Conservation (phyloP, 2,797 vertebrate genomes). For the Salarias fasciatus region DNA sequence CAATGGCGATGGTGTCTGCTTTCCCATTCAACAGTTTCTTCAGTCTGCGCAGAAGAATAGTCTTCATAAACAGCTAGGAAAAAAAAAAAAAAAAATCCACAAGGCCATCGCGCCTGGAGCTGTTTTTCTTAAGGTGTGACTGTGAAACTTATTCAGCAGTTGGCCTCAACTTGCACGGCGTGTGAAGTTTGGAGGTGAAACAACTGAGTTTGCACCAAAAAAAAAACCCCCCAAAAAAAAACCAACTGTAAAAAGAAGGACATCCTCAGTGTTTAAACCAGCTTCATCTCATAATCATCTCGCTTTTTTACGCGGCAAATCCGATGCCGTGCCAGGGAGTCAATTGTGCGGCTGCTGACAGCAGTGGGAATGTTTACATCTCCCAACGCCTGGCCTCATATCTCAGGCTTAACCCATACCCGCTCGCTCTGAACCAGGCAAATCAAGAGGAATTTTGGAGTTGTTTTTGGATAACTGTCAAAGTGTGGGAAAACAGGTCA, state of each 20-base stretch:
- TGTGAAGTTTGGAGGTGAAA: conserved; percentile 16
- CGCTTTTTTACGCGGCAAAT: conserved; percentile 30
- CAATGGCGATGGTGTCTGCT: conserved; percentile 76
- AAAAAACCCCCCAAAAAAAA: too few relatives aligned
- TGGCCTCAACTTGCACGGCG: conserved; percentile 25
- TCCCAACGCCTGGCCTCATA: conserved; percentile 74
- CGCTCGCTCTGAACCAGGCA: conserved; percentile 57
- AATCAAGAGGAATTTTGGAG: conserved; percentile 80
- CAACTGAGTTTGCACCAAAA: conserved; percentile 4
- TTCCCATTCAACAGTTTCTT: conserved; percentile 70
- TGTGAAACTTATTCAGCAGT: conserved; percentile 34
- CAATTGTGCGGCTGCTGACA: conserved; percentile 67
- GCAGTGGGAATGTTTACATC: conserved; percentile 76
- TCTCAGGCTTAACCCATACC: conserved; percentile 71
- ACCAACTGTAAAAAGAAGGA: too few relatives aligned
- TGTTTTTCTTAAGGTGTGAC: conserved; percentile 57
- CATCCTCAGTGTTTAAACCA: conserved; percentile 35
- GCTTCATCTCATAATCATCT: conserved; percentile 40
- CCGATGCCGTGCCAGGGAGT: conserved; percentile 54
- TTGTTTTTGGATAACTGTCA: conserved; percentile 80
- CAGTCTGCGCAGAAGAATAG: conserved; percentile 50
- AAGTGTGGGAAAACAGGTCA: conserved; percentile 80
- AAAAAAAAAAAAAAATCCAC: conserved; percentile 30
- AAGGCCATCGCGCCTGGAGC: conserved; percentile 34
- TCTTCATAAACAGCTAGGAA: conserved; percentile 50